phyloP scores from a whole-genome alignment of 1,140 invertebrate species.

The Lysiphlebus fabarum region DNA sequence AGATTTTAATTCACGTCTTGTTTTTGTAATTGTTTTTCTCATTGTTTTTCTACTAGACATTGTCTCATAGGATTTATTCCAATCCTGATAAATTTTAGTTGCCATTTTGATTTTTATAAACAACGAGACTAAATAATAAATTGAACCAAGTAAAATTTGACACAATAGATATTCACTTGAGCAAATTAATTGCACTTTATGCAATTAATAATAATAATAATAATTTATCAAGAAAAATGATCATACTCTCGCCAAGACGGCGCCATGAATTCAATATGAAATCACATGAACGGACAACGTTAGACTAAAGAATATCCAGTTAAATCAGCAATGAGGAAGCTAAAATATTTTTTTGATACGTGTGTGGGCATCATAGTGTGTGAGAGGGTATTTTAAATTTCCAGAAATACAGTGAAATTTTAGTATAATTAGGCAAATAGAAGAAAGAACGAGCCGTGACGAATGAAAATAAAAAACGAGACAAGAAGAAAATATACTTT shows the following conservation, averaged over 20 bases:
- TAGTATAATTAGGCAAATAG: conserved; percentile 19
- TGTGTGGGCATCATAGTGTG: too few relatives aligned
- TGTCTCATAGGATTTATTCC: background rate
- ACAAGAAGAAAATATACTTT: background rate
- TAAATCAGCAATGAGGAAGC: too few relatives aligned
- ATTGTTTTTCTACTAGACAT: background rate
- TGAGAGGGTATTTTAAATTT: conserved; percentile 6
- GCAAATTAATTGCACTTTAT: background rate
- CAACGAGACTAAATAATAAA: too few relatives aligned
- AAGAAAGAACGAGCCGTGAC: conserved; percentile 14
- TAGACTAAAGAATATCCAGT: too few relatives aligned
- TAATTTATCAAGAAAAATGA: too few relatives aligned
- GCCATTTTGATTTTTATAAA: background rate
- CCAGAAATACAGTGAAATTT: conserved; percentile 22
- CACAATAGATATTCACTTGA: background rate
- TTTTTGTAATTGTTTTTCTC: background rate
- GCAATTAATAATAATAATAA: background rate
- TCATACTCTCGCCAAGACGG: too few relatives aligned
- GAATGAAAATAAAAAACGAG: conserved; percentile 19
- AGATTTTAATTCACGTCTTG: too few relatives aligned
- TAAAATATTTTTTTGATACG: too few relatives aligned
- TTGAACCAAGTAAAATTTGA: too few relatives aligned
- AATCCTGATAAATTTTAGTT: conserved; percentile 9
- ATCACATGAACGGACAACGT: too few relatives aligned
- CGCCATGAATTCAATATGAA: too few relatives aligned